Percentiles rank a stretch among this genome's conserved stretches.
phyloP scores from a whole-genome alignment of 1,140 invertebrate species.

The Sarcophaga bullata region DNA sequence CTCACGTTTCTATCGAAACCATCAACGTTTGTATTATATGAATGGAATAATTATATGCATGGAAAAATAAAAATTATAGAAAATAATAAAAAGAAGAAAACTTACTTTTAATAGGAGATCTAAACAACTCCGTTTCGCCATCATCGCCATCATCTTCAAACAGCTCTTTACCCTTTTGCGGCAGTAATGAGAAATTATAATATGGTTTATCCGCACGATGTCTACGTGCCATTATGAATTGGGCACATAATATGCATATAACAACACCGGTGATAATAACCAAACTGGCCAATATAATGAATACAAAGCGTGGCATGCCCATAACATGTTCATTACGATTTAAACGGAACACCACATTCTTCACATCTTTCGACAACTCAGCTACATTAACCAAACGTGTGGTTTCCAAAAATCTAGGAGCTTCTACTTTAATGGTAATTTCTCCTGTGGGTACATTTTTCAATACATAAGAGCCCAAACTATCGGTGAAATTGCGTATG shows the following conservation, averaged over 20 bases:
- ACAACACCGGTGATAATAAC: slow-evolving; percentile 56
- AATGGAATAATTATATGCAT: background rate
- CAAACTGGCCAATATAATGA: slow-evolving; percentile 75
- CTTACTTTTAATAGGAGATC: slow-evolving; percentile 69
- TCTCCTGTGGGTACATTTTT: slow-evolving; percentile 68
- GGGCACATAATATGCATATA: slow-evolving; percentile 58
- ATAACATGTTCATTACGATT: slow-evolving; percentile 73
- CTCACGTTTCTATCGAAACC: no score
- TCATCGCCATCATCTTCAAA: slow-evolving; percentile 65
- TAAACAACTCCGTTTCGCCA: slow-evolving; percentile 73
- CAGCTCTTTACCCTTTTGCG: slow-evolving; percentile 62
- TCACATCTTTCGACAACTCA: slow-evolving; percentile 60
- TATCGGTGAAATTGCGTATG: slow-evolving; percentile 64
- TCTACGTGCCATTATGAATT: slow-evolving; percentile 60
- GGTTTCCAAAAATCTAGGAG: slow-evolving; percentile 68
- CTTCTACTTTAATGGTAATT: slow-evolving; percentile 70
- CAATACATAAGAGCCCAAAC: slow-evolving; percentile 72
- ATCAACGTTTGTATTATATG: background rate
- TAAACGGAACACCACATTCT: slow-evolving; percentile 75
- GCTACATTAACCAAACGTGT: slow-evolving; percentile 69
- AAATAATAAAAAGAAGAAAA: slow-evolving; percentile 27
- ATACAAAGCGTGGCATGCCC: slow-evolving; percentile 78
- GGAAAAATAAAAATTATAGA: background rate
- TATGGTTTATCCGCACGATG: slow-evolving; percentile 56
- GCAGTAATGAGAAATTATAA: slow-evolving; percentile 66